These are phyloP conservation scores for Mormyrus lacerda DNA, from an alignment of 2,113 vertebrate species.

Conservation along the genomic window DNA sequence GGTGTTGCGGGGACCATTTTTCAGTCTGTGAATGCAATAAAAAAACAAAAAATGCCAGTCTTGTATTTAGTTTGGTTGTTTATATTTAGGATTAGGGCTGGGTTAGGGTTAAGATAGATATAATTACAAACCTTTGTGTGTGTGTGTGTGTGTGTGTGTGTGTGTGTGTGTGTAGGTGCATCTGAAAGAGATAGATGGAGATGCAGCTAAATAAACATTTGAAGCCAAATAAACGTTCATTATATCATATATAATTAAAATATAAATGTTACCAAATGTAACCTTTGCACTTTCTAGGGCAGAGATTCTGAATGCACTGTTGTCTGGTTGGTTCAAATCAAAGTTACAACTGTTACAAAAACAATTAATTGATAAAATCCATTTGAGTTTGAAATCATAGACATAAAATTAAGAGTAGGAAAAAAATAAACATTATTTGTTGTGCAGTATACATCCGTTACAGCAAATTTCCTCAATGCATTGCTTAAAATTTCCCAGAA, in stretches of 20 bases:
- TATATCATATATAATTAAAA: neutral
- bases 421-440: neutral
- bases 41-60: neutral
- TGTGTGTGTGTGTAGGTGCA: too few species aligned
- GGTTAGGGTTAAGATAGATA: neutral
- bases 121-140: neutral
- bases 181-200: neutral
- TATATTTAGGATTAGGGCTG: neutral
- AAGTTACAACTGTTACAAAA: neutral
- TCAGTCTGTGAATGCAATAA: too few species aligned
- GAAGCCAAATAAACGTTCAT: neutral
- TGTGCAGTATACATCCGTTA: neutral
- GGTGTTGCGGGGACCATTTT: too few species aligned
- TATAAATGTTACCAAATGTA: neutral
- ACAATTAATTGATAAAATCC: neutral
- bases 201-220: neutral
- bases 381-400: too few species aligned
- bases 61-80: neutral
- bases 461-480: neutral
- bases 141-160: neutral
- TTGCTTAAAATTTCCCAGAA: neutral
- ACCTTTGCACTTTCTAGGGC: neutral
- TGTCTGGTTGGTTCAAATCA: neutral
- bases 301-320: neutral
- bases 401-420: neutral